Base-by-base conservation (phyloP, 2,113 vertebrate genomes). In the Hystrix brachyura region DNA sequence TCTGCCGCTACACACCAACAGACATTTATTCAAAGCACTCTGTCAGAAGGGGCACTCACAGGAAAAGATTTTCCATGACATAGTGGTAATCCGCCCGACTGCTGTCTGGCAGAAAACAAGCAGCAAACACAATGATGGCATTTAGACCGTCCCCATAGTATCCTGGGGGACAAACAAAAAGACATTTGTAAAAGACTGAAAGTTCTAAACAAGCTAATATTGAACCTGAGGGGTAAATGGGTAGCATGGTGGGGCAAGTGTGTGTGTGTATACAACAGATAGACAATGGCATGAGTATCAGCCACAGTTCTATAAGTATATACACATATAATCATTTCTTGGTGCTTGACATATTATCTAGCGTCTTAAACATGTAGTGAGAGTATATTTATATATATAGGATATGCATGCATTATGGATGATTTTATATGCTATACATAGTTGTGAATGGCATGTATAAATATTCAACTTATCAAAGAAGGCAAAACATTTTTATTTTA, bases 41-140 rank as follows among this genome's bases (percentile, higher is more conserved):
- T 78, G 51, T 96, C 72, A 65, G 92, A 97, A 71, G 8, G 87
- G 97, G 96, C 97, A 99, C 99, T 99, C 98, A 99, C 99, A 99
- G 98, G 97, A 99, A 99, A 98, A 99, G 99, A 97, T 99, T 99
- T 99, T 99, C 99, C 99, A 99, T 99, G 93, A 99, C 99, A 98
- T 99, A 99, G 95, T 99, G 99, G 98, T 99, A 99, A 98, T 99
- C 99, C 34, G 99, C 98, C 97, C 99, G 99, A 98, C 99, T 98
- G 97, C 99, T 99, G 98, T 99, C 99, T 43, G 99, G 99, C 97
- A 99, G 99, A 98, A 99, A 99, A 97, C 99, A 99, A 23, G 99
- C 99, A 0, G 99, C 99, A 98, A 99, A 99, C 95, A 99, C 99
- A 97, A 99, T 99, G 98, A 99, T 99, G 95, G 99, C 99, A 98